Conservation (phyloP, 2,113 vertebrate species). For the Illadopsis cleaveri region DNA sequence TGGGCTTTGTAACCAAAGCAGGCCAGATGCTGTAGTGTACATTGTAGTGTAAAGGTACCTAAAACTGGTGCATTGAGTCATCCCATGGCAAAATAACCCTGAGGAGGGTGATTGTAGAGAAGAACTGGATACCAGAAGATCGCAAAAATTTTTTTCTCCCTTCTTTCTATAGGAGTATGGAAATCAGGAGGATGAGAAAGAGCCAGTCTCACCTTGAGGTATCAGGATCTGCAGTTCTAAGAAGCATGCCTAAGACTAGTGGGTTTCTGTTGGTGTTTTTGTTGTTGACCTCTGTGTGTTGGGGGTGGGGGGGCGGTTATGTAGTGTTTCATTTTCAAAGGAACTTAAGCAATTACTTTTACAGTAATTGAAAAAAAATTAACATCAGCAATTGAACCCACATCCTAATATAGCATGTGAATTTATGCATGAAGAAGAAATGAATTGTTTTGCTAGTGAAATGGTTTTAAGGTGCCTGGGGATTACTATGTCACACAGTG, state of each 20-base stretch:
- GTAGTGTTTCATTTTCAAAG: background rate
- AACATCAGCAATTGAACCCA: background rate
- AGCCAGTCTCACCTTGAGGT: background rate
- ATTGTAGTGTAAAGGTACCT: background rate
- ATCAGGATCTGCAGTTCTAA: background rate
- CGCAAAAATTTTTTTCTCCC: background rate
- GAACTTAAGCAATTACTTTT: background rate
- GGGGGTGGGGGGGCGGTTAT: background rate
- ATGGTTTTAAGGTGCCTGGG: constrained; percentile 26
- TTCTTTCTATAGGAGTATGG: background rate
- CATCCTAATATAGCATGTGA: background rate
- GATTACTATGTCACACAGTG: background rate
- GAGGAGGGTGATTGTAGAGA: background rate
- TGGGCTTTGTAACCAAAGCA: background rate
- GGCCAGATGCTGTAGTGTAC: background rate
- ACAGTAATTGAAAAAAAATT: background rate
- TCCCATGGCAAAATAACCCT: background rate
- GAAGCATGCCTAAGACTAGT: background rate
- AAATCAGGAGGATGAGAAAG: background rate
- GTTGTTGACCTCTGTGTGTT: background rate
- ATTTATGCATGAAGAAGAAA: constrained; percentile 33
- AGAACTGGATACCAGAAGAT: background rate
- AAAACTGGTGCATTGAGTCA: background rate
- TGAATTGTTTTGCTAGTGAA: constrained; percentile 34
- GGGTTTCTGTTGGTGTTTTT: background rate